Evolutionary conservation across 2,113 vertebrate genomes (phyloP).

Genomic region (Circaetus cinerascens): DNA sequence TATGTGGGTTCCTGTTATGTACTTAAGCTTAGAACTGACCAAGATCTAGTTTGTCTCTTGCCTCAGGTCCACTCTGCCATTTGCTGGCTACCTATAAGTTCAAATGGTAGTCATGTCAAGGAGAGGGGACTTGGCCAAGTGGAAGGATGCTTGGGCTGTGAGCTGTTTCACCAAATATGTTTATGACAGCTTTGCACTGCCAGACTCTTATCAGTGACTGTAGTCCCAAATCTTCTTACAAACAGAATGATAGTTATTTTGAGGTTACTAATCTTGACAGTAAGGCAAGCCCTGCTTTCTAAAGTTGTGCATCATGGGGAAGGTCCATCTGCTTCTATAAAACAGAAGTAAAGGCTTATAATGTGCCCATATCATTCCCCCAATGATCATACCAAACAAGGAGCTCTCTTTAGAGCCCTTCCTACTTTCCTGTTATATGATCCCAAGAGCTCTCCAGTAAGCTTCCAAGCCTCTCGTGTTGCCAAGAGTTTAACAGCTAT

Average conservation of each 20-base stretch:
- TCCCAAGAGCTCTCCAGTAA: not conserved
- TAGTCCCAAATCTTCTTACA: not conserved
- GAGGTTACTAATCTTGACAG: not conserved
- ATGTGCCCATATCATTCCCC: not conserved
- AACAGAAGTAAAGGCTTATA: not conserved
- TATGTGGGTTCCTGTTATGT: not conserved
- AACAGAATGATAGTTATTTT: not conserved
- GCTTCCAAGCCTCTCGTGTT: not conserved
- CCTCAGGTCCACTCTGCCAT: not conserved
- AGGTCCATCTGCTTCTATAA: not conserved
- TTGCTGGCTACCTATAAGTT: not conserved
- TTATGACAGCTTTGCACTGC: not conserved
- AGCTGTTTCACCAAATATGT: not conserved
- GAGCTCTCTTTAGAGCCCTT: not conserved
- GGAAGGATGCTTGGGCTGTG: not conserved
- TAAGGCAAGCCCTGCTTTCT: not conserved
- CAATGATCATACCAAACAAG: not conserved
- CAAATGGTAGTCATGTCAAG: not conserved
- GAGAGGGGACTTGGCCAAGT: not conserved
- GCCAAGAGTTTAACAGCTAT: not conserved
- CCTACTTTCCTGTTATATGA: not conserved
- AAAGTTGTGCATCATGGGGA: not conserved
- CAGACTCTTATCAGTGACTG: not conserved
- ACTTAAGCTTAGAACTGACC: not conserved
- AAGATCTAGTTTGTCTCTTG: not conserved